A percentile compares a stretch with the other conserved stretches of the same genome.
Conservation (phyloP, 1,140 invertebrate genomes). For the Dinoponera quadriceps region DNA sequence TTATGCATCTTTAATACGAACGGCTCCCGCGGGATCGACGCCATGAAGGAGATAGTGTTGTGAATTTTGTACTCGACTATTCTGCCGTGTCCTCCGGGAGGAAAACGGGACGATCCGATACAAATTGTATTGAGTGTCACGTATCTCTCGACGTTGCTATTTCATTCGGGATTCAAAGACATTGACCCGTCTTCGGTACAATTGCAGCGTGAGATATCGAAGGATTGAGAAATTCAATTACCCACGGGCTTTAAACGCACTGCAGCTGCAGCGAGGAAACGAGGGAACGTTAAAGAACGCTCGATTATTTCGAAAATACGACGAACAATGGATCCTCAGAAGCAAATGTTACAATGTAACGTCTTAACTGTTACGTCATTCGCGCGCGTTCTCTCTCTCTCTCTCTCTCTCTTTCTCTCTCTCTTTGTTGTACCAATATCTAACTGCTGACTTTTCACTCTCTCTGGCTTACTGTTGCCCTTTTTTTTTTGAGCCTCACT, state of each 20-base stretch:
- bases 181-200: constrained; percentile 48
- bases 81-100: constrained; percentile 32
- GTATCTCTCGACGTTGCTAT: constrained; percentile 60
- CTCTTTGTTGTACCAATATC: too few relatives aligned
- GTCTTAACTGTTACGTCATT: too few relatives aligned
- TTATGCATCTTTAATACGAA: constrained; percentile 71
- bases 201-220: neutral
- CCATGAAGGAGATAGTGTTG: constrained; percentile 63
- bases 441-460: too few relatives aligned
- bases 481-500: too few relatives aligned
- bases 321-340: too few relatives aligned
- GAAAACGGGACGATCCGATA: constrained; percentile 68
- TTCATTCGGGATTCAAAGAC: constrained; percentile 70
- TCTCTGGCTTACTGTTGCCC: too few relatives aligned
- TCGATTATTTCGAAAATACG: too few relatives aligned
- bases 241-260: constrained; percentile 1
- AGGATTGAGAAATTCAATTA: constrained; percentile 33
- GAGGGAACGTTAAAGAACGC: neutral
- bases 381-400: too few relatives aligned
- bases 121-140: constrained; percentile 70
- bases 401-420: too few relatives aligned
- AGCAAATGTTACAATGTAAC: too few relatives aligned
- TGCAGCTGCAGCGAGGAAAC: neutral
- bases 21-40: constrained; percentile 55
- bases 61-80: constrained; percentile 62